Percentiles rank a stretch among this genome's conserved stretches.
Evolutionary conservation across 2,888 invertebrate species (phyloP).

Genomic region (Mythimna impura): DNA sequence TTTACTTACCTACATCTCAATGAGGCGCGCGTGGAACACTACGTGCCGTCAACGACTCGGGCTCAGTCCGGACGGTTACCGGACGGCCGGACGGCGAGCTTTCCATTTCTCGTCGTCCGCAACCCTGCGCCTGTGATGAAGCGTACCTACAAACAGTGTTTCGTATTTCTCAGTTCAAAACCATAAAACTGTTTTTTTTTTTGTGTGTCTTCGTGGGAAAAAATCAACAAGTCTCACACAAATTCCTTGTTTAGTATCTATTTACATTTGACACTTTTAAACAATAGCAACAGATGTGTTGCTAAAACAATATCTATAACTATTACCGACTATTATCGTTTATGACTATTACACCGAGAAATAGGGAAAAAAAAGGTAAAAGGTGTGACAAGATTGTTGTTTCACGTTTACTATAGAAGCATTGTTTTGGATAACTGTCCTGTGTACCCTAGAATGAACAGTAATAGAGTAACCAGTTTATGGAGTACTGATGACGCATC

Average conservation of each 20-base stretch:
- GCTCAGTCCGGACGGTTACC: too few relatives aligned
- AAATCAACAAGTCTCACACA: not conserved
- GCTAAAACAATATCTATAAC: conserved; percentile 16
- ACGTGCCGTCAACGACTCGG: too few relatives aligned
- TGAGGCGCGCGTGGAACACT: too few relatives aligned
- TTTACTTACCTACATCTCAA: too few relatives aligned
- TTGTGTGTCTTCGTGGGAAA: not conserved
- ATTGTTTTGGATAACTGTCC: conserved; percentile 8
- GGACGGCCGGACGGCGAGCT: too few relatives aligned
- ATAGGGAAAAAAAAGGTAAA: not conserved
- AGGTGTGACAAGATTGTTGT: conserved; percentile 24
- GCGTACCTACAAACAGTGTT: too few relatives aligned
- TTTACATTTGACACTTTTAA: conserved; percentile 17
- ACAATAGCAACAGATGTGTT: conserved; percentile 52
- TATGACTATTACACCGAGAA: conserved; percentile 2
- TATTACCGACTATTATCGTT: conserved; percentile 16
- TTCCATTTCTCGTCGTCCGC: too few relatives aligned
- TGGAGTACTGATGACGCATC: too few relatives aligned
- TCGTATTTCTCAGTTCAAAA: too few relatives aligned
- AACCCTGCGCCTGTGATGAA: too few relatives aligned
- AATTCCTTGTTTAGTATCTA: not conserved
- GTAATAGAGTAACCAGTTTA: not conserved
- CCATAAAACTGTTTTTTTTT: not conserved
- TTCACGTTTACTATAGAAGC: not conserved
- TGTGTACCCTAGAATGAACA: not conserved